These are phyloP conservation scores for Pangasius macronema DNA, from an alignment of 2,797 vertebrate genomes.

Conservation along the genomic window DNA sequence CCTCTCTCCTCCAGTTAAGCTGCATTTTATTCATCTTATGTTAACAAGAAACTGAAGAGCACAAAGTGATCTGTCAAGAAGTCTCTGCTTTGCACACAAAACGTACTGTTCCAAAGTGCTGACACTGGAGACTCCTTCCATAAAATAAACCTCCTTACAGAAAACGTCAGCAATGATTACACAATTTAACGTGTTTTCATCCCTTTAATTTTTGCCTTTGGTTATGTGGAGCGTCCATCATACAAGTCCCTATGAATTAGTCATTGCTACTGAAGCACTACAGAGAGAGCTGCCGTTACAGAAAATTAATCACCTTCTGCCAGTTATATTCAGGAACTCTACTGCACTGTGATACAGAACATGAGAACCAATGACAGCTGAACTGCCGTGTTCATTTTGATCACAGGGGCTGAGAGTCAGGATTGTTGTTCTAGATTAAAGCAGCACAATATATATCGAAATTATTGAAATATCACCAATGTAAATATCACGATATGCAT, in stretches of 20 bases:
- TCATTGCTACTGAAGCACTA: not conserved
- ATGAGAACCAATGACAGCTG: no score
- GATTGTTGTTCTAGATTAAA: not conserved
- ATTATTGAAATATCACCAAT: no score
- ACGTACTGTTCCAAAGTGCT: not conserved
- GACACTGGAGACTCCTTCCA: not conserved
- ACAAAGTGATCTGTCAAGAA: not conserved
- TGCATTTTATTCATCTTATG: not conserved
- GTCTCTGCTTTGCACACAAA: not conserved
- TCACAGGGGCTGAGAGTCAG: not conserved
- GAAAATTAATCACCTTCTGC: not conserved
- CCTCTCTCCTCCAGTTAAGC: not conserved
- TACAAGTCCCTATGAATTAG: not conserved
- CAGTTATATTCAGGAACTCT: not conserved
- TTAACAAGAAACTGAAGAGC: not conserved
- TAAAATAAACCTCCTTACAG: not conserved
- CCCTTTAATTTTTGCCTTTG: not conserved
- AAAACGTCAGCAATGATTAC: no score
- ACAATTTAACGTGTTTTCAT: not conserved
- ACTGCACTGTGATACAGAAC: not conserved
- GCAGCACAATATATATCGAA: no score
- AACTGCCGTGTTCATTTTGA: not conserved
- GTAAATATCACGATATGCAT: no score
- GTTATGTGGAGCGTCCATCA: not conserved
- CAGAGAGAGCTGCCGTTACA: not conserved